Conservation (phyloP, 2,888 invertebrate species). For the Lepidonotus clava region DNA sequence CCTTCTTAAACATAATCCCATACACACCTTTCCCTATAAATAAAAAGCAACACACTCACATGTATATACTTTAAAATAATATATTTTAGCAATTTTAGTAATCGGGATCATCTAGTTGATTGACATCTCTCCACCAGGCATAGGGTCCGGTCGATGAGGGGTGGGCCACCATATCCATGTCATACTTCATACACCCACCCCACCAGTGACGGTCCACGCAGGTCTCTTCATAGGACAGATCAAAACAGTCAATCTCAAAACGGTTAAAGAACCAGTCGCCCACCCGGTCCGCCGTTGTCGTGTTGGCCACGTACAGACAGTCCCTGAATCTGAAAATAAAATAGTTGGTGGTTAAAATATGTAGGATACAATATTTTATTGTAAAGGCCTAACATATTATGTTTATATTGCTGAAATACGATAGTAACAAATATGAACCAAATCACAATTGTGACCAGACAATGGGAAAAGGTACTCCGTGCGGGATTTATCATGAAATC, state of each 20-base stretch:
- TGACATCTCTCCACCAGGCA: constrained; percentile 19
- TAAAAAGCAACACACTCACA: too few species aligned
- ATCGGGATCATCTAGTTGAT: too few species aligned
- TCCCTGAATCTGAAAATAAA: constrained; percentile 15
- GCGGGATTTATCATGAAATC: too few species aligned
- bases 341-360: too few species aligned
- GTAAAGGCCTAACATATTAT: too few species aligned
- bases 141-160: neutral
- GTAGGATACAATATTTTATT: too few species aligned
- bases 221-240: neutral
- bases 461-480: too few species aligned
- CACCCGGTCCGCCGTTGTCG: constrained; percentile 3
- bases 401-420: too few species aligned
- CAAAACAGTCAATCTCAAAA: neutral
- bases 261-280: constrained; percentile 39
- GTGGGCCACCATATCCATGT: constrained; percentile 29
- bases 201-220: constrained; percentile 3
- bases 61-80: too few species aligned
- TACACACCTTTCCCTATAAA: too few species aligned
- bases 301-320: constrained; percentile 82
- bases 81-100: too few species aligned
- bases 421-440: neutral
- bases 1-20: too few species aligned
- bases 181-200: neutral
- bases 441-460: neutral